Base-by-base conservation (phyloP, 2,888 invertebrate genomes). In the Dasysyrphus albostriatus region DNA sequence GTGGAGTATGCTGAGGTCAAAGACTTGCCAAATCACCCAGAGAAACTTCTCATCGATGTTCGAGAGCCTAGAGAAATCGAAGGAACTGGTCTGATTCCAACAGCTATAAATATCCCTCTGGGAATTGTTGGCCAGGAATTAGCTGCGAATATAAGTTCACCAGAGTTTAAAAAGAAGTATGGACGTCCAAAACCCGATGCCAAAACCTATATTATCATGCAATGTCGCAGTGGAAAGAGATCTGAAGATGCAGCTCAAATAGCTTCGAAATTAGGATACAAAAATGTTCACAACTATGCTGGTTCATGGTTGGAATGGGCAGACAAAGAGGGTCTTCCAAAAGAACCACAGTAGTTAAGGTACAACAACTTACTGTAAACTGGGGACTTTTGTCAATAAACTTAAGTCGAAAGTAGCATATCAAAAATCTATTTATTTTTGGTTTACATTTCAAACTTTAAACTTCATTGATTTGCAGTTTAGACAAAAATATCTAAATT, bases 101-200 rank as follows among this genome's bases (percentile, higher is more conserved):
- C 95, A 74, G 96, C 96, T 90, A 94, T 96, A 72, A 96, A 96
- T 90, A 96, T 97, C 91, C 96, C 96, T 89, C 93, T 96, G 95
- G 94, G 87, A 5, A 88, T 75, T 14, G 89, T 92, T 6, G 65
- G 79, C 14, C 88, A 89, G 42, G 90, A 90, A 32, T 73, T 92
- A 63, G 85, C 89, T 3, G 24, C 63, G 1, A 88, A 87, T 44
- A 78, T 76, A 2, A 70, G 76, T 32, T 78, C 89, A 0, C 92
- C 94, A 47, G 93, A 94, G 39, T 96, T 96, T 90, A 89, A 94
- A 88, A 89, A 93, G 47, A 93, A 92, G 79, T 96, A 94, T 90
- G 93, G 94, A 0, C 93, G 93, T 74, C 90, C 93, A 0, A 96
- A 96, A 89, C 96, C 96, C 0, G 85, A 91, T 1, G 91, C 92